These are phyloP conservation scores for Tympanuchus pallidicinctus DNA, from an alignment of 2,113 vertebrate genomes.

Conservation along the genomic window DNA sequence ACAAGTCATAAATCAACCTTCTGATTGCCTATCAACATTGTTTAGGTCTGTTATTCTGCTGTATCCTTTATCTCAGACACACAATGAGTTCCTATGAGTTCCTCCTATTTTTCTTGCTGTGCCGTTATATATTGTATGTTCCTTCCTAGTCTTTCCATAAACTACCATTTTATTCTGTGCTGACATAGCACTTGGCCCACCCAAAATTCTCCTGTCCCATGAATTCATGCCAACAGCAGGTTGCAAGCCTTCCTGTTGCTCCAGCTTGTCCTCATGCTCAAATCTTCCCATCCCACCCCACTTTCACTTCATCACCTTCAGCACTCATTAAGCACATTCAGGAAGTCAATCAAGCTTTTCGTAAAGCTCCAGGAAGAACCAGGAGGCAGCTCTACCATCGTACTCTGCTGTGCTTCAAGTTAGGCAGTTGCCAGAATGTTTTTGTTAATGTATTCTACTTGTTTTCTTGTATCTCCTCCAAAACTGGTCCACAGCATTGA, in stretches of 20 bases:
- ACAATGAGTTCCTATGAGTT: background rate
- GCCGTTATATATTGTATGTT: background rate
- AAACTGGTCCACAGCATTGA: background rate
- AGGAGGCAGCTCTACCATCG: background rate
- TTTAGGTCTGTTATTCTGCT: background rate
- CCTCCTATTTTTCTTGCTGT: background rate
- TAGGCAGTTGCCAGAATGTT: background rate
- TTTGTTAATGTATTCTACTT: background rate
- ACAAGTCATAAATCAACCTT: background rate
- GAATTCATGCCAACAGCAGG: background rate
- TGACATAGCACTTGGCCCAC: background rate
- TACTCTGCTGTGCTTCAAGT: background rate
- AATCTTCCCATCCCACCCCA: background rate
- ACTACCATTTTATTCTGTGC: background rate
- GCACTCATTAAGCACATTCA: background rate
- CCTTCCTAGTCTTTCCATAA: background rate
- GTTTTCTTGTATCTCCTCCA: background rate
- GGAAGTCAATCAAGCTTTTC: no score
- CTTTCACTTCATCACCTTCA: background rate
- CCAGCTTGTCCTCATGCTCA: fast-evolving
- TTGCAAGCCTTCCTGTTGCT: fast-evolving
- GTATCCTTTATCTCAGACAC: background rate
- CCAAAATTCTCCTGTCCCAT: background rate
- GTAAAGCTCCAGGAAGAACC: fast-evolving
- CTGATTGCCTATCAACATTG: background rate